Base-by-base conservation (phyloP, 2,113 vertebrate genomes). In the Serinus canaria region DNA sequence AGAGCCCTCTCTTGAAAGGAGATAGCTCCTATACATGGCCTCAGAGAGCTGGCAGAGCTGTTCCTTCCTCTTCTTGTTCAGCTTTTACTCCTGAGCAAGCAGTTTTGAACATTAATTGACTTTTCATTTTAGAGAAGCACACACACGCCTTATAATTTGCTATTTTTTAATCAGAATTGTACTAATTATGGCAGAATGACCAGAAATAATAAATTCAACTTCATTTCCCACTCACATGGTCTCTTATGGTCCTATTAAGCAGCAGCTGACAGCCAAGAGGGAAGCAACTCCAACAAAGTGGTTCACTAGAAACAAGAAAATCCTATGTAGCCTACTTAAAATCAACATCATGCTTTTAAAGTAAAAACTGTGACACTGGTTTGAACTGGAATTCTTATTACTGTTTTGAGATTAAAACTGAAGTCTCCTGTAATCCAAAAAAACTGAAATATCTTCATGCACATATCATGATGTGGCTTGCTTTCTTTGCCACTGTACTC, bases 231-330 rank as follows among this genome's bases (percentile, higher is more conserved):
- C 96, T 91, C 97, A 98, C 21, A 97, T 88, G 1, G 96, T 98
- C 35, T 98, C 97, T 39, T 98, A 97, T 7, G 97, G 98, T 75
- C 97, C 97, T 90, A 98, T 98, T 91, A 98, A 97, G 87, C 75
- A 85, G 88, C 97, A 97, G 24, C 55, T 96, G 33, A 70, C 59
- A 53, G 46, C 68, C 17, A 91, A 86, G 12, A 89, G 92, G 79
- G 93, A 97, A 69, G 91, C 89, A 58, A 75, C 25, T 69, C 84
- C 90, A 62, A 97, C 97, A 97, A 97, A 92, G 94, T 15, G 25
- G 13, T 31, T 73, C 55, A 41, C 78, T 43, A 74, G 59, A 74
- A 92, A 83, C 3, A 44, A 24, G 59, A 59, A 64, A 28, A 7
- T 37, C 94, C 41, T 30, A 70, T 2, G 4, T 24, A 56, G 35